Percentiles rank a stretch among this genome's conserved stretches.
Conservation (phyloP, 2,797 vertebrate genomes). For the Percopsis omiscomaycus region DNA sequence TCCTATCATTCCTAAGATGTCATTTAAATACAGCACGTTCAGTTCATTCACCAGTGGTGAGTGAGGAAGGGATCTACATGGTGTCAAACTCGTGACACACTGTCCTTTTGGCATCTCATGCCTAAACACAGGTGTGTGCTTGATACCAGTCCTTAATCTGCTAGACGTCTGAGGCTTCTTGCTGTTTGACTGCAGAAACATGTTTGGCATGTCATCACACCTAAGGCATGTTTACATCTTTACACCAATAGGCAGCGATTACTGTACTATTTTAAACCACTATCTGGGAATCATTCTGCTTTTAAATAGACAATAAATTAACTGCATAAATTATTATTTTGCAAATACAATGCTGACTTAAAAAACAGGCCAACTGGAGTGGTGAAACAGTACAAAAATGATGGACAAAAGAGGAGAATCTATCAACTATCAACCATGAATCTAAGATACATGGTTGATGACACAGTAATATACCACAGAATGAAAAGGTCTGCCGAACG, state of each 20-base stretch:
- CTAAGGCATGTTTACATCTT: conserved; percentile 56
- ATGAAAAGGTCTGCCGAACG: conserved; percentile 20
- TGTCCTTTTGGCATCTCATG: not conserved
- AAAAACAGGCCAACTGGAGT: conserved; percentile 43
- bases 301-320: no score
- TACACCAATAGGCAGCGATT: conserved; percentile 47
- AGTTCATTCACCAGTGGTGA: conserved; percentile 17
- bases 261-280: no score
- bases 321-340: no score
- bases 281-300: no score
- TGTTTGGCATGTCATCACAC: conserved; percentile 38
- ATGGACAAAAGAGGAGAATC: conserved; percentile 60
- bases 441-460: conserved; percentile 13
- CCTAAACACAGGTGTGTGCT: conserved; percentile 55
- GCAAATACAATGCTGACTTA: conserved; percentile 16
- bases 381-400: conserved; percentile 59
- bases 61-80: conserved; percentile 38
- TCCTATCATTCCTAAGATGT: no score
- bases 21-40: not conserved
- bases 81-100: conserved; percentile 35
- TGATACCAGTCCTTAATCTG: conserved; percentile 66
- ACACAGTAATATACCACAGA: not conserved
- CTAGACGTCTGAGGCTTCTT: conserved; percentile 59
- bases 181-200: conserved; percentile 53
- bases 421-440: no score